These are phyloP conservation scores for Gadus macrocephalus DNA, from an alignment of 2,113 vertebrate species.

Conservation along the genomic window DNA sequence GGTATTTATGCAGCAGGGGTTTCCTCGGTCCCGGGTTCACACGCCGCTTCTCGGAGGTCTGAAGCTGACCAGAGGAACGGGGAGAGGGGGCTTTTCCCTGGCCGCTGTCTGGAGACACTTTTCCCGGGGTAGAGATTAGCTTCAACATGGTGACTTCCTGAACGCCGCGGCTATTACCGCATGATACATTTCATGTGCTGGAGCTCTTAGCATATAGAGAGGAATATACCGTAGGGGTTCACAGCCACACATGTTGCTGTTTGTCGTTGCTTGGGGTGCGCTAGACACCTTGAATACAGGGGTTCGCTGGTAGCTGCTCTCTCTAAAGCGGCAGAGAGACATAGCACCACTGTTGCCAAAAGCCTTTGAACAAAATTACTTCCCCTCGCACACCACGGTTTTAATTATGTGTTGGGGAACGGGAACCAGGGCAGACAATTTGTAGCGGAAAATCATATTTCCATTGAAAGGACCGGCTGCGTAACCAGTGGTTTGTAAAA, in stretches of 20 bases:
- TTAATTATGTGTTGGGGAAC: conserved; percentile 93
- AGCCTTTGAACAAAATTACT: conserved; percentile 92
- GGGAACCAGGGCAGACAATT: conserved; percentile 90
- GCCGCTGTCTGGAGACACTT: conserved; percentile 26
- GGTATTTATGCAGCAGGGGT: too few relatives aligned
- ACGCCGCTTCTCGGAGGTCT: too few relatives aligned
- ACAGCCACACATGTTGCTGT: conserved; percentile 57
- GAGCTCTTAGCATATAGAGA: conserved; percentile 47
- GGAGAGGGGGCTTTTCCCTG: conserved; percentile 9
- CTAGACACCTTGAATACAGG: conserved; percentile 60
- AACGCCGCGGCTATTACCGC: conserved; percentile 43
- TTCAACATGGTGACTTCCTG: conserved; percentile 46
- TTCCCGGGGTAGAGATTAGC: conserved; percentile 46
- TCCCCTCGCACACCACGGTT: conserved; percentile 85
- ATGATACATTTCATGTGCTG: conserved; percentile 56
- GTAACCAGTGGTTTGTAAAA: conserved; percentile 88
- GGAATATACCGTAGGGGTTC: conserved; percentile 37
- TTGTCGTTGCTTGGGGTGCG: conserved; percentile 59
- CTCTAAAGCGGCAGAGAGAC: conserved; percentile 77
- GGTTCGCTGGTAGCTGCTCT: conserved; percentile 76
- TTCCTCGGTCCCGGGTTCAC: too few relatives aligned
- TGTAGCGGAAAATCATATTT: conserved; percentile 95
- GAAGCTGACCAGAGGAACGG: too few relatives aligned
- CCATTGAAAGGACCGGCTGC: conserved; percentile 80
- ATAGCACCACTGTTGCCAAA: conserved; percentile 78